Conservation (phyloP, 2,888 invertebrate species). For the Euplexia lucipara region DNA sequence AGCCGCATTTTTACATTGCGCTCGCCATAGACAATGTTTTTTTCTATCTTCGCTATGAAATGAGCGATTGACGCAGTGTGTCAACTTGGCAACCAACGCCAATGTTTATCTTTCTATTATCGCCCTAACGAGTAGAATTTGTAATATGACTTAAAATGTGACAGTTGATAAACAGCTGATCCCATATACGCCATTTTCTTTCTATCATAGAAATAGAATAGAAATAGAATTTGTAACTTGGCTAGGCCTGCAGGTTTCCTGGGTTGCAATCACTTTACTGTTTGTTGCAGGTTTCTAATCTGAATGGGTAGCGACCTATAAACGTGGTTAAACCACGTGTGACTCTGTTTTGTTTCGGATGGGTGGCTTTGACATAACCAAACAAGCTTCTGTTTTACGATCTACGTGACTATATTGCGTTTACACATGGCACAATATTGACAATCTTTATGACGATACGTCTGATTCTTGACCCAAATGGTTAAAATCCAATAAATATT, state of each 20-base stretch:
- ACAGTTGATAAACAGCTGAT: too few relatives aligned
- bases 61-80: too few relatives aligned
- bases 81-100: too few relatives aligned
- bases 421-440: conserved; percentile 48
- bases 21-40: too few relatives aligned
- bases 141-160: too few relatives aligned
- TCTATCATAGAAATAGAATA: too few relatives aligned
- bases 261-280: neutral
- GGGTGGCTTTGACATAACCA: conserved; percentile 12
- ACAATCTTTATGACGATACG: conserved; percentile 22
- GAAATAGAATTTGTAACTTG: too few relatives aligned
- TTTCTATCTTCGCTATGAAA: too few relatives aligned
- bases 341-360: neutral
- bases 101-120: too few relatives aligned
- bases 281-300: neutral
- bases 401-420: conserved; percentile 16
- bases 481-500: conserved; percentile 42
- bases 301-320: neutral
- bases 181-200: too few relatives aligned
- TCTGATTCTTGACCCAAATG: conserved; percentile 53
- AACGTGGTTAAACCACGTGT: neutral
- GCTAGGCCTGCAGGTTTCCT: neutral
- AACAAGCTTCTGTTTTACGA: conserved; percentile 30
- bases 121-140: too few relatives aligned
- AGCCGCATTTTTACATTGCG: too few relatives aligned